Conservation (phyloP, 1,140 invertebrate species). For the Berghia stephanieae region DNA sequence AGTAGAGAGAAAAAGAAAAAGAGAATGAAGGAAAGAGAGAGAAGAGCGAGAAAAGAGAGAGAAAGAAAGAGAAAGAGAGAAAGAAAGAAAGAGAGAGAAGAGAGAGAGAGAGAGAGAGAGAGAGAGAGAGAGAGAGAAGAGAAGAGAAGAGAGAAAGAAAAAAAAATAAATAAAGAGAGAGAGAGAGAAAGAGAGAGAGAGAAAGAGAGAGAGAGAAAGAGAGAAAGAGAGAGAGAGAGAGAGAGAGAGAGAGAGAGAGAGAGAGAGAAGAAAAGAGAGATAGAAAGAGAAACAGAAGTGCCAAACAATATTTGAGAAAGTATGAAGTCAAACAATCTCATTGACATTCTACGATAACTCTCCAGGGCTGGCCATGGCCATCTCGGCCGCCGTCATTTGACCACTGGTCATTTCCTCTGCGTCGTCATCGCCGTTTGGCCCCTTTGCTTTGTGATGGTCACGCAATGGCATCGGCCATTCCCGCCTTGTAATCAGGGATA, state of each 20-base stretch:
- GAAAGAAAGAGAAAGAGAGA: too few species aligned
- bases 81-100: too few species aligned
- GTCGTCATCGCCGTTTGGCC: too few species aligned
- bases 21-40: neutral
- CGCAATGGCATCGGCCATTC: too few species aligned
- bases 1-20: neutral
- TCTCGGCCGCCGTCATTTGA: too few species aligned
- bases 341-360: too few species aligned
- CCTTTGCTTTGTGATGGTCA: too few species aligned
- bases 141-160: neutral
- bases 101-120: neutral
- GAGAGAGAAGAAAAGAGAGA: neutral
- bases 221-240: neutral
- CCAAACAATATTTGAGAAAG: too few species aligned
- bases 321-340: neutral
- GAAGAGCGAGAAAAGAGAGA: neutral
- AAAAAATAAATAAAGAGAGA: neutral
- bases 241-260: slow-evolving; percentile 3
- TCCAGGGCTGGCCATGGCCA: too few species aligned
- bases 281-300: neutral
- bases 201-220: neutral
- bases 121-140: neutral
- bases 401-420: too few species aligned
- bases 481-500: too few species aligned
- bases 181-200: slow-evolving; percentile 6